Percentiles rank a stretch among this genome's conserved stretches.
These are phyloP conservation scores for Holothuria glaberrima DNA, from an alignment of 35 echinoderm and acorn worm species.

Conservation along the genomic window DNA sequence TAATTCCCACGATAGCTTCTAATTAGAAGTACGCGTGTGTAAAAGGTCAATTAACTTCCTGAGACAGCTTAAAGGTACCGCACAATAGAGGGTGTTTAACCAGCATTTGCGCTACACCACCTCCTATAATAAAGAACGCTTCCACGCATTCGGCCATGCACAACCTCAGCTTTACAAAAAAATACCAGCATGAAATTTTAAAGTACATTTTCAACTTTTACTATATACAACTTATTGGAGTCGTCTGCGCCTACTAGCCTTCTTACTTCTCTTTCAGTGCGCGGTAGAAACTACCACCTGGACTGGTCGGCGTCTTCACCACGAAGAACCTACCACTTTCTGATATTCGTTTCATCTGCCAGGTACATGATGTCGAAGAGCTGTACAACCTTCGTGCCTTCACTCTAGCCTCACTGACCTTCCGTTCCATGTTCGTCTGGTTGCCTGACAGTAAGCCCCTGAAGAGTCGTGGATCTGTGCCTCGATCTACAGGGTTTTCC, in stretches of 20 bases:
- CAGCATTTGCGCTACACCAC: constrained; percentile 11
- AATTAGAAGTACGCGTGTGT: too few species aligned
- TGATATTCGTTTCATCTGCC: neutral
- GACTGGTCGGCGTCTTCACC: neutral
- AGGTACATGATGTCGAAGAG: neutral
- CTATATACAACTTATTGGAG: neutral
- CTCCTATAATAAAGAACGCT: neutral
- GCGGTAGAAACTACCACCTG: too few species aligned
- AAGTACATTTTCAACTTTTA: neutral
- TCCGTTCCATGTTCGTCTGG: neutral
- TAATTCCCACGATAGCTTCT: too few species aligned
- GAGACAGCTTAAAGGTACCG: too few species aligned
- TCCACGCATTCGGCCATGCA: neutral
- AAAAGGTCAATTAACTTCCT: neutral
- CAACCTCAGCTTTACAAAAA: neutral
- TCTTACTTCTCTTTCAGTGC: neutral
- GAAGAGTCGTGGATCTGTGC: neutral
- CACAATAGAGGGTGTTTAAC: too few species aligned
- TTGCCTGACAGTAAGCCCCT: neutral
- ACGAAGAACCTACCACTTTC: neutral
- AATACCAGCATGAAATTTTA: neutral
- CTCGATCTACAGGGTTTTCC: neutral
- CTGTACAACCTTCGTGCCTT: neutral
- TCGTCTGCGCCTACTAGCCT: neutral
- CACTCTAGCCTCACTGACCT: neutral